Evolutionary conservation across 2,888 invertebrate species (phyloP).

Genomic region (Rambutsinella grinnellia): DNA sequence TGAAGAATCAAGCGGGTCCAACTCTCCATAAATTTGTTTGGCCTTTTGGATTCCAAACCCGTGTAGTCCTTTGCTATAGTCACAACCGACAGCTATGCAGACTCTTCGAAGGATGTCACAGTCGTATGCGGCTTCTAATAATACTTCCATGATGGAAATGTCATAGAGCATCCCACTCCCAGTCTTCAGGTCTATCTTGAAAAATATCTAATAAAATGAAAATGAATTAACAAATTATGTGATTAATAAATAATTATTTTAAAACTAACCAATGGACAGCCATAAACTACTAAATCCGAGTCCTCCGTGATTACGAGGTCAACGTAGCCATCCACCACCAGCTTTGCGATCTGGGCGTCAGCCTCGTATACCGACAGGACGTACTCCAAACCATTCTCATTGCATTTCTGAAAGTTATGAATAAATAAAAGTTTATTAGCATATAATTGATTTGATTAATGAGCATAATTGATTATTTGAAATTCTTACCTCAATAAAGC

Average conservation of each 20-base stretch:
- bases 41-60: background rate
- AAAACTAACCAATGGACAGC: conserved; percentile 83
- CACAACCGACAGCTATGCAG: background rate
- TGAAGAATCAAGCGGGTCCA: background rate
- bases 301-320: conserved; percentile 96
- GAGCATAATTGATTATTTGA: background rate
- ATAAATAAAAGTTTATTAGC: background rate
- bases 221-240: too few species aligned
- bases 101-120: background rate
- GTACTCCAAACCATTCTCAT: background rate
- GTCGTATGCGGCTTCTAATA: background rate
- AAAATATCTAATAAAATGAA: conserved; percentile 7
- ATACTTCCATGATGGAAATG: background rate
- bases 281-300: conserved; percentile 95
- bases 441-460: background rate
- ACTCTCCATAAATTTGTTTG: background rate
- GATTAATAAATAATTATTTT: too few species aligned
- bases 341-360: conserved; percentile 78
- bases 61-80: background rate
- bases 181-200: conserved; percentile 6
- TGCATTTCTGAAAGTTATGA: background rate
- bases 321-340: conserved; percentile 78
- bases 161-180: conserved; percentile 3
- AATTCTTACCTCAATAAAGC: background rate
- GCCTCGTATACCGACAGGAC: conserved; percentile 9